Percentiles rank a stretch among this genome's conserved stretches.
These are phyloP conservation scores for Eledona agricola DNA, from an alignment of 2,888 invertebrate genomes.

Conservation along the genomic window DNA sequence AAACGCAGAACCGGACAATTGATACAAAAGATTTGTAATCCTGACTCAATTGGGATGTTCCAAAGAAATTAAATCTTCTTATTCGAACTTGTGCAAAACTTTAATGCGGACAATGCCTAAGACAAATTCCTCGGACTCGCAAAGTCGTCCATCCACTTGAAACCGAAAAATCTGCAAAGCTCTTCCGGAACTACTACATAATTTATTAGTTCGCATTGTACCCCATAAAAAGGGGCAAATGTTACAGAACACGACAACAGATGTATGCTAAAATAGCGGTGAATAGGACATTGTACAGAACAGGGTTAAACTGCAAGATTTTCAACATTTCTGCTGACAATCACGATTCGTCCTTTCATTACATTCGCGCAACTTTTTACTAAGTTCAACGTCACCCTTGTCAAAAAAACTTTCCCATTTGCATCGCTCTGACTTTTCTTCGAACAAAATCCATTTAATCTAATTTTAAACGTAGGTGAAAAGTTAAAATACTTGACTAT, in stretches of 20 bases:
- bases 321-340: too few species aligned
- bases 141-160: too few species aligned
- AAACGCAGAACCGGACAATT: constrained; percentile 27
- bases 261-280: too few species aligned
- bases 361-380: too few species aligned
- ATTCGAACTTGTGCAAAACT: too few species aligned
- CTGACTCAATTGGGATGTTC: constrained; percentile 19
- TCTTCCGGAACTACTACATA: constrained; percentile 19
- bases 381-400: too few species aligned
- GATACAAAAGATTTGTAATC: constrained; percentile 26
- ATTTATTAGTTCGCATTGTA: constrained; percentile 14
- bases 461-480: neutral
- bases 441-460: neutral
- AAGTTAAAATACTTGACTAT: neutral
- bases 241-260: neutral
- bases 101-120: too few species aligned
- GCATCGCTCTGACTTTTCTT: neutral
- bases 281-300: too few species aligned
- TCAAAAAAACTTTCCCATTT: too few species aligned
- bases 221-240: neutral
- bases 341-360: too few species aligned
- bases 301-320: too few species aligned
- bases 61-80: constrained; percentile 17
- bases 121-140: too few species aligned
- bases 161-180: constrained; percentile 19